phyloP scores from a whole-genome alignment of 2,888 invertebrate species.

The Antheraea assamensis region DNA sequence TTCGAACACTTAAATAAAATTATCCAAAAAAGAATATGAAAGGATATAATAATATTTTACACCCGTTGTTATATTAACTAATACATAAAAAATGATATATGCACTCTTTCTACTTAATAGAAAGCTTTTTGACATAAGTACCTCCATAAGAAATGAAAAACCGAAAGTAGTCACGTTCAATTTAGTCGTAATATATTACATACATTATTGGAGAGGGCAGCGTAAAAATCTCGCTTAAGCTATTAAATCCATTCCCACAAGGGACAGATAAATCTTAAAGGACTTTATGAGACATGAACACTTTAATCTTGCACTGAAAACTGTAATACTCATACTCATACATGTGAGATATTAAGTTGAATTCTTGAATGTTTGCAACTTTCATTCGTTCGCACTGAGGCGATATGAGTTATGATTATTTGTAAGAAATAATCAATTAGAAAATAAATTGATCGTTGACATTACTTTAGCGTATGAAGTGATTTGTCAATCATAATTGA shows the following conservation, averaged over 20 bases:
- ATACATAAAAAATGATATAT: neutral
- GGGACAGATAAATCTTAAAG: constrained; percentile 48
- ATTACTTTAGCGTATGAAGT: too few species aligned
- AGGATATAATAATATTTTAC: neutral
- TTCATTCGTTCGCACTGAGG: neutral
- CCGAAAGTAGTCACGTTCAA: constrained; percentile 27
- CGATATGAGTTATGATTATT: neutral
- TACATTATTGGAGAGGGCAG: constrained; percentile 4
- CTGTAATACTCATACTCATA: neutral
- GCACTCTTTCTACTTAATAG: neutral
- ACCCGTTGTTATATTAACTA: neutral
- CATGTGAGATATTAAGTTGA: neutral
- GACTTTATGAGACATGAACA: constrained; percentile 46
- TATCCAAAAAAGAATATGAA: neutral
- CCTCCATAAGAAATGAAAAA: neutral
- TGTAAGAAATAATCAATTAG: too few species aligned
- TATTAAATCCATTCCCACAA: constrained; percentile 38
- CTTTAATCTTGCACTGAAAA: constrained; percentile 34
- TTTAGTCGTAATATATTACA: constrained; percentile 27
- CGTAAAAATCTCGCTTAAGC: constrained; percentile 44
- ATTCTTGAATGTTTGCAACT: neutral
- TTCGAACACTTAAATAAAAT: neutral
- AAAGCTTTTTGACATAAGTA: neutral
- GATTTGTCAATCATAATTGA: too few species aligned
- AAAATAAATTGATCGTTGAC: too few species aligned